These are phyloP conservation scores for Platichthys flesus DNA, from an alignment of 2,113 vertebrate genomes.

Conservation along the genomic window DNA sequence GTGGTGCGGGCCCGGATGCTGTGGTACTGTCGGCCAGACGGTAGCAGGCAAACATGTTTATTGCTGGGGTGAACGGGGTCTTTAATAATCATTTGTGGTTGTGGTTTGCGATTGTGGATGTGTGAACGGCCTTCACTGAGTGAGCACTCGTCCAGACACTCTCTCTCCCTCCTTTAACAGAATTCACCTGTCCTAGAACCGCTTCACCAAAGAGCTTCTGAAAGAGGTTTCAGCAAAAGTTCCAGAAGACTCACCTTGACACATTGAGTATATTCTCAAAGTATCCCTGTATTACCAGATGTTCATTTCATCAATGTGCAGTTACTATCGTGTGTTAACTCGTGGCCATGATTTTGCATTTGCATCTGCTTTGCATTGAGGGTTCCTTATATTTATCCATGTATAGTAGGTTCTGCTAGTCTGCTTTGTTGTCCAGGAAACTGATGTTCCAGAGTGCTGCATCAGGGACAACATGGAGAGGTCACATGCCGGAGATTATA, in stretches of 20 bases:
- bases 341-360: too few relatives aligned
- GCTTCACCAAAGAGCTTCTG: not conserved
- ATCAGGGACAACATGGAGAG: not conserved
- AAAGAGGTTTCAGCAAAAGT: not conserved
- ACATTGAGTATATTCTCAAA: constrained; percentile 30
- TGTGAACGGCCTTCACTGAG: too few relatives aligned
- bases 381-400: not conserved
- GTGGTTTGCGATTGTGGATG: too few relatives aligned
- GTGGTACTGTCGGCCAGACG: too few relatives aligned
- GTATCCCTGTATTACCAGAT: not conserved
- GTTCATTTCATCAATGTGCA: not conserved
- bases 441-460: constrained; percentile 16
- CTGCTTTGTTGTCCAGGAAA: constrained; percentile 2
- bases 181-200: not conserved
- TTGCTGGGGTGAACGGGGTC: too few relatives aligned
- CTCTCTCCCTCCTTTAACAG: too few relatives aligned
- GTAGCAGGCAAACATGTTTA: too few relatives aligned
- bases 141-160: too few relatives aligned
- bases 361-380: not conserved
- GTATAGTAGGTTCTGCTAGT: not conserved
- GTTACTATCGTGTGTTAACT: not conserved
- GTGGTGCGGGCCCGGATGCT: too few relatives aligned
- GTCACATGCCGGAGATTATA: too few relatives aligned
- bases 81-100: too few relatives aligned
- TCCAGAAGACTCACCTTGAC: not conserved